phyloP scores from a whole-genome alignment of 1,140 invertebrate species.

The Probaryconus sp. region DNA sequence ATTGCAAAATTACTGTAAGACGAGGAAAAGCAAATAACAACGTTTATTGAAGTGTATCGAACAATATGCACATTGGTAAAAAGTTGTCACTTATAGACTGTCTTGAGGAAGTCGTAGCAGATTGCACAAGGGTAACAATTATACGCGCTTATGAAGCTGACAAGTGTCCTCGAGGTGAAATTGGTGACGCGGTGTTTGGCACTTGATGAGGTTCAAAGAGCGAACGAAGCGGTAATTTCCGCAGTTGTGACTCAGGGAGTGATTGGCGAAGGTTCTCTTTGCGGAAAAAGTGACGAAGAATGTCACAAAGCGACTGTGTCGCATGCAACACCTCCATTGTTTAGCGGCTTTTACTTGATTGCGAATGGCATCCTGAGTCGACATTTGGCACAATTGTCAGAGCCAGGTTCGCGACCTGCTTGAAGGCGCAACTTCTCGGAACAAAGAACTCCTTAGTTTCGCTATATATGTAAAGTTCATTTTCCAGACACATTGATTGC shows the following conservation, averaged over 20 bases:
- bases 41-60: background rate
- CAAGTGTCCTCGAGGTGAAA: slow-evolving; percentile 44
- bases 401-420: background rate
- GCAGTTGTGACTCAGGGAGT: slow-evolving; percentile 22
- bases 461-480: too few relatives aligned
- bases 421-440: too few relatives aligned
- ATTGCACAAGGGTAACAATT: slow-evolving; percentile 37
- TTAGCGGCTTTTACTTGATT: slow-evolving; percentile 14
- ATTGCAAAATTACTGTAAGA: too few relatives aligned
- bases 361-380: slow-evolving; percentile 12
- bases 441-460: too few relatives aligned
- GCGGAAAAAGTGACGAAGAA: slow-evolving; percentile 25
- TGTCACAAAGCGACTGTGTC: slow-evolving; percentile 20
- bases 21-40: too few relatives aligned
- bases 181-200: slow-evolving; percentile 46
- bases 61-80: slow-evolving; percentile 28
- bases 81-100: slow-evolving; percentile 38
- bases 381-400: slow-evolving; percentile 11
- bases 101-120: background rate
- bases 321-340: slow-evolving; percentile 17
- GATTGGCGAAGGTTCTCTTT: slow-evolving; percentile 31
- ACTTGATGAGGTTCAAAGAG: slow-evolving; percentile 46
- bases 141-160: slow-evolving; percentile 27
- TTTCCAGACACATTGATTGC: too few relatives aligned
- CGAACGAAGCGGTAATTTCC: slow-evolving; percentile 44